Percentiles rank a stretch among this genome's conserved stretches.
Conservation (phyloP, 92 coral and sea anemone genomes). For the Parazoanthus swiftii region DNA sequence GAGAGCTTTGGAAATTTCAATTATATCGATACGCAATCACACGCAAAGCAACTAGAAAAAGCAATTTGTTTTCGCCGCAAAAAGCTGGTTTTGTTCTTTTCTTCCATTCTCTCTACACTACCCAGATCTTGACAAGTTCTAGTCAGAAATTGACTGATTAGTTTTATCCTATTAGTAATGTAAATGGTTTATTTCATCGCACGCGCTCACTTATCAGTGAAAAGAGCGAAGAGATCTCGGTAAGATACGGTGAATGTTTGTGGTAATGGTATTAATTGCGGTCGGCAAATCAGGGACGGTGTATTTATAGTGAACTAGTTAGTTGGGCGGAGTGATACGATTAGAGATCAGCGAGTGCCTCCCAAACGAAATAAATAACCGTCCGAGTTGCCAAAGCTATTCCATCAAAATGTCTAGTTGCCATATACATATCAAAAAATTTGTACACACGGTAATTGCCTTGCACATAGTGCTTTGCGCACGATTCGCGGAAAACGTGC, state of each 20-base stretch:
- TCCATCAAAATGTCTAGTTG: conserved; percentile 24
- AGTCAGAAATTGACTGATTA: conserved; percentile 37
- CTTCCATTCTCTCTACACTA: conserved; percentile 10
- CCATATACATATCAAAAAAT: conserved; percentile 2
- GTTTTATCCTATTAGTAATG: conserved; percentile 41
- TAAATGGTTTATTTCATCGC: conserved; percentile 37
- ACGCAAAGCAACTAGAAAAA: conserved; percentile 22
- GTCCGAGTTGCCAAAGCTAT: neutral
- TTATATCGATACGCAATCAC: conserved; percentile 21
- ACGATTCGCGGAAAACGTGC: conserved; percentile 39
- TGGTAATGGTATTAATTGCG: conserved; percentile 16
- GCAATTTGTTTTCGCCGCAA: neutral
- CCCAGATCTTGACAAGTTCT: conserved; percentile 11
- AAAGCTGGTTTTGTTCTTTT: conserved; percentile 5
- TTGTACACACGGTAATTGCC: conserved; percentile 16
- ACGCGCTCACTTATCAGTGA: conserved; percentile 40
- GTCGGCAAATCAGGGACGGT: conserved; percentile 4
- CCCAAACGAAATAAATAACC: neutral
- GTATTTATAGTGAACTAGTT: conserved; percentile 19
- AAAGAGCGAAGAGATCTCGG: conserved; percentile 6
- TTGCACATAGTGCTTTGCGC: conserved; percentile 20
- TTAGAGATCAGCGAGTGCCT: neutral
- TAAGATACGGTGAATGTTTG: neutral
- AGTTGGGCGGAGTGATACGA: conserved; percentile 30
- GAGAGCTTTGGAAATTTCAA: conserved; percentile 40